Conservation (phyloP, 2,888 invertebrate species). For the Ectemnius lituratus region DNA sequence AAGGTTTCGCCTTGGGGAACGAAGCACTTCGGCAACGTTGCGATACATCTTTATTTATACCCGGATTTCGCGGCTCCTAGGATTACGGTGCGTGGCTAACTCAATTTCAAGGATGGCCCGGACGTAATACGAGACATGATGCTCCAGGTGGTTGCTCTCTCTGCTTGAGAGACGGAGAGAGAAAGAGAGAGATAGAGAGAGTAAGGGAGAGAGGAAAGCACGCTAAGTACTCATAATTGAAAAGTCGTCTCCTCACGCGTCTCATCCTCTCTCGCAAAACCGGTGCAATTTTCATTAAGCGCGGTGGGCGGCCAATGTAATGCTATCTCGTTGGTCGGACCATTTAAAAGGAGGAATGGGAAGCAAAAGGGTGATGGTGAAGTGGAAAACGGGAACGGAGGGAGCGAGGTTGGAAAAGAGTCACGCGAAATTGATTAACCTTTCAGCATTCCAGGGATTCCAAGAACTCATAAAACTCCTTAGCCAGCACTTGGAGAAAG, state of each 20-base stretch:
- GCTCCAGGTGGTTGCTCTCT: too few species aligned
- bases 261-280: conserved; percentile 36
- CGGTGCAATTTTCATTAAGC: conserved; percentile 47
- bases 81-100: neutral
- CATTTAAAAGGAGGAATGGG: conserved; percentile 14
- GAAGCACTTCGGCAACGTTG: neutral
- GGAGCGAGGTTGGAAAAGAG: conserved; percentile 48
- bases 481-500: conserved; percentile 49
- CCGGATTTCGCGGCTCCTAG: neutral
- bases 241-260: conserved; percentile 45
- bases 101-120: neutral
- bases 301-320: conserved; percentile 9
- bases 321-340: conserved; percentile 25
- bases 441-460: conserved; percentile 56
- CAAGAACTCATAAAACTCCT: conserved; percentile 64
- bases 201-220: too few species aligned
- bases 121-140: neutral
- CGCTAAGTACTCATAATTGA: conserved; percentile 48
- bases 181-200: too few species aligned
- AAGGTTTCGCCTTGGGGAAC: neutral
- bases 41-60: conserved; percentile 6
- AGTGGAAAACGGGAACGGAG: neutral
- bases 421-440: conserved; percentile 60
- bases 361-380: conserved; percentile 1
- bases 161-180: too few species aligned